Percentiles rank a stretch among this genome's conserved stretches.
phyloP scores from a whole-genome alignment of 2,888 invertebrate species.

The Coelinius sp. region DNA sequence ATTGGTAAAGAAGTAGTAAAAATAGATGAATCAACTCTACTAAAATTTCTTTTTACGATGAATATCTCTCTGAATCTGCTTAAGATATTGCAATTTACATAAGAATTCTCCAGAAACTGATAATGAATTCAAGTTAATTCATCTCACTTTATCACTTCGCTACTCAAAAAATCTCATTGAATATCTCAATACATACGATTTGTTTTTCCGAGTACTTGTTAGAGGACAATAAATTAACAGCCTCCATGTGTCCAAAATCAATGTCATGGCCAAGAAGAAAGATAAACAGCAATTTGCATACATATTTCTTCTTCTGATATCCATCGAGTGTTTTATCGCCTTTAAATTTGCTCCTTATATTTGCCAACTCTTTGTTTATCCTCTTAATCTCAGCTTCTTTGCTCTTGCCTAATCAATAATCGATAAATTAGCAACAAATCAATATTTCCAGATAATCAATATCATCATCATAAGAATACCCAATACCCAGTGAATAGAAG shows the following conservation, averaged over 20 bases:
- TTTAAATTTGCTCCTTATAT: slow-evolving; percentile 99
- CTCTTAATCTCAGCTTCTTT: slow-evolving; percentile 99
- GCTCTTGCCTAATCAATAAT: slow-evolving; percentile 84
- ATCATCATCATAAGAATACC: too few relatives aligned
- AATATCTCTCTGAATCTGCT: too few relatives aligned
- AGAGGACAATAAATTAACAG: slow-evolving; percentile 98
- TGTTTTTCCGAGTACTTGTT: slow-evolving; percentile 99
- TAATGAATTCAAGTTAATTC: too few relatives aligned
- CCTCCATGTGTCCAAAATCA: slow-evolving; percentile 99
- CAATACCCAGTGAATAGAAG: background rate
- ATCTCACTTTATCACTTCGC: too few relatives aligned
- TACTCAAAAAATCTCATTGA: too few relatives aligned
- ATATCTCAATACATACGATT: slow-evolving; percentile 79
- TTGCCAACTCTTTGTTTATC: slow-evolving; percentile 99
- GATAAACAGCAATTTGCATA: slow-evolving; percentile 99
- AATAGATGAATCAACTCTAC: too few relatives aligned
- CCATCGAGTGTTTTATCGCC: slow-evolving; percentile 99
- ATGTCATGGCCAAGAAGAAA: slow-evolving; percentile 99
- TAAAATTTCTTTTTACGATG: too few relatives aligned
- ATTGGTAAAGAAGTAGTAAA: too few relatives aligned
- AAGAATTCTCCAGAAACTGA: too few relatives aligned
- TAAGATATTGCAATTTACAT: too few relatives aligned
- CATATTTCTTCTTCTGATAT: slow-evolving; percentile 99
- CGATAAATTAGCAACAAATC: background rate
- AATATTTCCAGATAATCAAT: background rate